These are phyloP conservation scores for Chitala chitala DNA, from an alignment of 2,113 vertebrate genomes.

Conservation along the genomic window DNA sequence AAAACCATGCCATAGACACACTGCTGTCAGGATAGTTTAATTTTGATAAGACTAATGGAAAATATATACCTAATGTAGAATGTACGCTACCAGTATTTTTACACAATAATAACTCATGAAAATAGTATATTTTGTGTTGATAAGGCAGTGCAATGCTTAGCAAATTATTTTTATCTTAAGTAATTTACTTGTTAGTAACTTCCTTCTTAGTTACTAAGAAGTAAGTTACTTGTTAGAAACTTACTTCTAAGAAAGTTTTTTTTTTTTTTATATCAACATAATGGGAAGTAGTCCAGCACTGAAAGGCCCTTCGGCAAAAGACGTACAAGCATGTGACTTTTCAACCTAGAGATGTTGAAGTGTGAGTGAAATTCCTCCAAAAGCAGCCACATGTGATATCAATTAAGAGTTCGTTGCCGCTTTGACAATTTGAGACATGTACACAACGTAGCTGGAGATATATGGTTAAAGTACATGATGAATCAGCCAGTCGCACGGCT, in stretches of 20 bases:
- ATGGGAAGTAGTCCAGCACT: background rate
- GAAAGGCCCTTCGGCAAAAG: background rate
- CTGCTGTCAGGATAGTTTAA: too few species aligned
- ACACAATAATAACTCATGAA: background rate
- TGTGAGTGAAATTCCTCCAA: constrained; percentile 15
- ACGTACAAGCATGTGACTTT: background rate
- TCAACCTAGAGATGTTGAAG: constrained; percentile 29
- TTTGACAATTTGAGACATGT: constrained; percentile 57
- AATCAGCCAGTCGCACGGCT: constrained; percentile 36
- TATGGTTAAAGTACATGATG: constrained; percentile 61
- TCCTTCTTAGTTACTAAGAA: too few species aligned
- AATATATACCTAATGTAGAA: background rate
- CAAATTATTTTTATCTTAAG: background rate
- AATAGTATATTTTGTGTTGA: background rate
- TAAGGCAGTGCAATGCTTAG: background rate
- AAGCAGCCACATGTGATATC: constrained; percentile 57
- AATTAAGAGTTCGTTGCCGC: constrained; percentile 54
- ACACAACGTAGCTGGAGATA: constrained; percentile 53
- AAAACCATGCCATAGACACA: background rate
- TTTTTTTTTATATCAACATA: background rate
- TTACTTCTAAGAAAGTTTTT: too few species aligned
- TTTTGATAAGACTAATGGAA: too few species aligned
- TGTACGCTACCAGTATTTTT: background rate
- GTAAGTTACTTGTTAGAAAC: too few species aligned
- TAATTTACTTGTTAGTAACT: too few species aligned